Base-by-base conservation (phyloP, 1,140 invertebrate genomes). In the Heliconius congener region DNA sequence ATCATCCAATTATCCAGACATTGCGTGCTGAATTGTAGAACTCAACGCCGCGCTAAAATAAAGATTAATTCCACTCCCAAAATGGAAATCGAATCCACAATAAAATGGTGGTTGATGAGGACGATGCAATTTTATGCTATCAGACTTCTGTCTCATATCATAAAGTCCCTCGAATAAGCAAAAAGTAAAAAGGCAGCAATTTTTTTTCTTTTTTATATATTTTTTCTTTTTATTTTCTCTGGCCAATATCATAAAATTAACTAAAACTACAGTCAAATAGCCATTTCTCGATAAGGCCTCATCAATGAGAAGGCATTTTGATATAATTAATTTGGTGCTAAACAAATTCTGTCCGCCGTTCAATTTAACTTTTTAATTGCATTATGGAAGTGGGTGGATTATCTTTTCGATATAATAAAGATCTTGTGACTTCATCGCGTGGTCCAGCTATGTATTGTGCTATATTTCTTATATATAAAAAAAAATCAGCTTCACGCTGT, bases 321-420 rank as follows among this genome's bases (percentile, higher is more conserved):
- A 81, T 85, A 81, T 84, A 86, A 86, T 86, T 82, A 80, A 86
- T 84, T 77, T 74, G 74, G n/a, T 76, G 76, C 79, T 72, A 72
- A 76, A 76, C 74, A 80, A 74, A 71, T 80, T 71, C 73, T 55
- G 78, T 85, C 79, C 82, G 82, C 72, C 81, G 60, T 88, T 83
- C 85, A 89, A 90, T 90, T 90, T 85, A 90, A 89, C 88, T 90
- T 89, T 89, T 87, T 88, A 88, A 90, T 89, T 89, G 87, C 82
- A 87, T 87, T 84, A 86, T 84, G 60, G 74, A 74, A 27, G 52
- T 74, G 1, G 37, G 30, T 39, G 55, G 73, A 74, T 74, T 79
- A 79, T 74, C 37, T 74, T 30, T 74, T 16, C 60, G 60, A 66
- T 66, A 66, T 66, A 66, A 66, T 30, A 66, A 30, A 66, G 27